A percentile compares a stretch with the other conserved stretches of the same genome.
phyloP scores from a whole-genome alignment of 2,888 invertebrate species.

The Pseudoips prasinana region DNA sequence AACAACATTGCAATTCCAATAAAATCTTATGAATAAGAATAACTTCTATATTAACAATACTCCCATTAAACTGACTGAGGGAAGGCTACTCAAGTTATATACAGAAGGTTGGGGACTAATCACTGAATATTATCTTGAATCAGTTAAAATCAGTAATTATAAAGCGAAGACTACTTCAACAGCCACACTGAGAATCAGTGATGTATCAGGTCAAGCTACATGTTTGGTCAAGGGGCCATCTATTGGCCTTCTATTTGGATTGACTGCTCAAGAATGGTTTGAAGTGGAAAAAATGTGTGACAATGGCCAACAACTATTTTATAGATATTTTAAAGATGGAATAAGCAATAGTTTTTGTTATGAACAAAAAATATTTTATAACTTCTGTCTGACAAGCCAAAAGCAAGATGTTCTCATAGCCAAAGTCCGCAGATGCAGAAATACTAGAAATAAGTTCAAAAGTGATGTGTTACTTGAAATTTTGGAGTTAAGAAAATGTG shows the following conservation, averaged over 20 bases:
- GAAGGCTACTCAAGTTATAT: constrained; percentile 46
- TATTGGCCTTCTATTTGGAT: constrained; percentile 61
- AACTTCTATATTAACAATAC: neutral
- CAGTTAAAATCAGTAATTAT: constrained; percentile 61
- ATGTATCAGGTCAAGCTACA: constrained; percentile 61
- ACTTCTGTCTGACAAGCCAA: constrained; percentile 65
- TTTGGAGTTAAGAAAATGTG: constrained; percentile 52
- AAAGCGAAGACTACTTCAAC: constrained; percentile 44
- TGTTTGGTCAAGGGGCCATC: constrained; percentile 58
- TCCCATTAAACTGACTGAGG: constrained; percentile 62
- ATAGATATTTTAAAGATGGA: constrained; percentile 70
- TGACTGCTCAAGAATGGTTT: constrained; percentile 58
- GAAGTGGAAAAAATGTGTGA: constrained; percentile 59
- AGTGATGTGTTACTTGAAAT: constrained; percentile 62
- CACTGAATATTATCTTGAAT: constrained; percentile 66
- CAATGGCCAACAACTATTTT: constrained; percentile 62
- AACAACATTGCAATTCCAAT: no score
- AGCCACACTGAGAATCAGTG: constrained; percentile 62
- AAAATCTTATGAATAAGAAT: constrained; percentile 40
- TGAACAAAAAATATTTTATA: constrained; percentile 72
- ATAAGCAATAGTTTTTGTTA: constrained; percentile 49
- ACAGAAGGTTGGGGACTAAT: constrained; percentile 61
- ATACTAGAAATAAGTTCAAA: constrained; percentile 60
- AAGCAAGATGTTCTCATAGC: constrained; percentile 54
- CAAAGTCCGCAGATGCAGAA: constrained; percentile 54